Conservation (phyloP, 2,797 vertebrate genomes). For the Oophaga sylvatica region DNA sequence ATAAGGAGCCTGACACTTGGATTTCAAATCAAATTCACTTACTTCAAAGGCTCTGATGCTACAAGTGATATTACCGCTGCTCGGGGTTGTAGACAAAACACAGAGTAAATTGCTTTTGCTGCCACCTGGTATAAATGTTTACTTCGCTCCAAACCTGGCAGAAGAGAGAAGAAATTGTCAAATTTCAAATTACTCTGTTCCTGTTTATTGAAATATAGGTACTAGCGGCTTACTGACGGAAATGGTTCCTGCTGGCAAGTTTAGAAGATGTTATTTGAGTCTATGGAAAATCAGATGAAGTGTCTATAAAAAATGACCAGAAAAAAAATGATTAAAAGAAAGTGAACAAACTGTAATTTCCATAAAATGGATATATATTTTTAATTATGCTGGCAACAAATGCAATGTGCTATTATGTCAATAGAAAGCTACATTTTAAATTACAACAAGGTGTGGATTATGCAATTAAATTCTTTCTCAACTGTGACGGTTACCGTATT, state of each 20-base stretch:
- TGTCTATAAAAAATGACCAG: too few species aligned
- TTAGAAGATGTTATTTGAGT: not conserved
- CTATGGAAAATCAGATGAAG: not conserved
- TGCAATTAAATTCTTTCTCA: too few species aligned
- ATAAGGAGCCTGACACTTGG: conserved; percentile 53
- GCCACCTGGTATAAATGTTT: conserved; percentile 52
- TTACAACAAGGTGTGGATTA: too few species aligned
- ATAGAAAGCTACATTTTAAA: too few species aligned
- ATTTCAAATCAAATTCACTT: conserved; percentile 57
- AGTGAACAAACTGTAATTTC: not conserved
- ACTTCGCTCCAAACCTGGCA: conserved; percentile 20
- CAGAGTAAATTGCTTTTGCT: conserved; percentile 47
- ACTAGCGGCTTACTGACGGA: not conserved
- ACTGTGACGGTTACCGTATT: too few species aligned
- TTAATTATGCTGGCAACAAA: too few species aligned
- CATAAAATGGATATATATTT: not conserved
- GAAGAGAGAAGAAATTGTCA: conserved; percentile 20
- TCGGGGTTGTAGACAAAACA: conserved; percentile 54
- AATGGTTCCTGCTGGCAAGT: not conserved
- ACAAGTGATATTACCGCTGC: conserved; percentile 47
- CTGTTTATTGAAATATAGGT: not conserved
- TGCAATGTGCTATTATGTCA: too few species aligned
- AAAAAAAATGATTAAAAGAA: not conserved
- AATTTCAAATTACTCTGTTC: conserved; percentile 22
- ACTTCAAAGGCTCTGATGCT: conserved; percentile 55